These are phyloP conservation scores for Astropecten irregularis DNA, from an alignment of 53 echinoderm and acorn worm genomes.

Conservation along the genomic window DNA sequence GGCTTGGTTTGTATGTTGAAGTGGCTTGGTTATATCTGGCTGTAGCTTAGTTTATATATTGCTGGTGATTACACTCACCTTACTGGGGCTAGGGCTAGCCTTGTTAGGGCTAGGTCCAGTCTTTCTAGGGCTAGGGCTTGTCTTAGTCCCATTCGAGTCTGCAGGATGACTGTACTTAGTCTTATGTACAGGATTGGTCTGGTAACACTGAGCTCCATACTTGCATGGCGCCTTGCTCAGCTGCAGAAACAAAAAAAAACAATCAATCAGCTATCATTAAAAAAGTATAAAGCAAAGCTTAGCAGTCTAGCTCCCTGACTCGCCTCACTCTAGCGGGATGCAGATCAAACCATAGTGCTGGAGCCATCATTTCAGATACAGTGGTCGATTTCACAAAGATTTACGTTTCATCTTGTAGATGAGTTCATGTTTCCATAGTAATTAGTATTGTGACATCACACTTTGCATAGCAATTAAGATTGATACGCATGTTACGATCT, in stretches of 20 bases:
- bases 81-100: constrained; percentile 16
- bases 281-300: too few species aligned
- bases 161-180: constrained; percentile 66
- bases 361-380: too few species aligned
- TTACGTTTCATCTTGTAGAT: too few species aligned
- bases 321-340: too few species aligned
- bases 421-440: too few species aligned
- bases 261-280: background rate
- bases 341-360: too few species aligned
- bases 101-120: background rate
- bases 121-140: constrained; percentile 8
- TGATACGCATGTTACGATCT: too few species aligned
- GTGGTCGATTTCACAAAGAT: too few species aligned
- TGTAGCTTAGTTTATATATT: background rate
- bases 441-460: too few species aligned
- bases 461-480: too few species aligned
- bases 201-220: constrained; percentile 88
- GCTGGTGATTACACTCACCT: background rate
- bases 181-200: constrained; percentile 76
- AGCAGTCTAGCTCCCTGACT: too few species aligned
- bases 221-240: constrained; percentile 75
- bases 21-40: background rate
- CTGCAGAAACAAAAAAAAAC: constrained; percentile 21
- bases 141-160: background rate
- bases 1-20: background rate